Evolutionary conservation across 2,888 invertebrate species (phyloP).

Genomic region (Synanthedon tipuliformis): DNA sequence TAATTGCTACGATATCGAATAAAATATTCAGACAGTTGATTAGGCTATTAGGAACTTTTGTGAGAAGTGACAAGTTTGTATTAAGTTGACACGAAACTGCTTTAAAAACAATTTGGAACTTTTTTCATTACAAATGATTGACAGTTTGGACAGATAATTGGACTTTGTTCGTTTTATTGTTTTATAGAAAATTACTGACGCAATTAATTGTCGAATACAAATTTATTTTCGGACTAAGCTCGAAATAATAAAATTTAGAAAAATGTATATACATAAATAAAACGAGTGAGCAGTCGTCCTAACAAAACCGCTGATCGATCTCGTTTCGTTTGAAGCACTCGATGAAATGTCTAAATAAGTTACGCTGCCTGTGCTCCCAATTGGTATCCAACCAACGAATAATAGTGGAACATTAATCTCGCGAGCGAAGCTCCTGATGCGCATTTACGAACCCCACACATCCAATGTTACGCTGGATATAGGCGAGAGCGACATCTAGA

Average conservation of each 20-base stretch:
- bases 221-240: not conserved
- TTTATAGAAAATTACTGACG: not conserved
- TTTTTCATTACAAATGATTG: too few relatives aligned
- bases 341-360: conserved; percentile 1
- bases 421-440: not conserved
- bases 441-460: not conserved
- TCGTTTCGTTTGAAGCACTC: not conserved
- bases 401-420: conserved; percentile 1
- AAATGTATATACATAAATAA: not conserved
- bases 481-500: too few relatives aligned
- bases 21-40: too few relatives aligned
- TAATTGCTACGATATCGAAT: too few relatives aligned
- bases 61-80: too few relatives aligned
- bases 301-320: not conserved
- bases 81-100: too few relatives aligned
- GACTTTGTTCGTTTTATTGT: not conserved
- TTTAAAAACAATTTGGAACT: too few relatives aligned
- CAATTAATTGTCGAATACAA: not conserved
- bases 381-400: conserved; percentile 1
- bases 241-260: too few relatives aligned
- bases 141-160: not conserved
- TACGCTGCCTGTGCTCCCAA: not conserved
- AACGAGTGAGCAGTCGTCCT: not conserved
- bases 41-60: too few relatives aligned
- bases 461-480: too few relatives aligned